Evolutionary conservation across 37 sponge, comb jelly and placozoan genomes (phyloP), one percentile per base, ranked within the genome.

Genomic region (Lycopodina hypogea): DNA sequence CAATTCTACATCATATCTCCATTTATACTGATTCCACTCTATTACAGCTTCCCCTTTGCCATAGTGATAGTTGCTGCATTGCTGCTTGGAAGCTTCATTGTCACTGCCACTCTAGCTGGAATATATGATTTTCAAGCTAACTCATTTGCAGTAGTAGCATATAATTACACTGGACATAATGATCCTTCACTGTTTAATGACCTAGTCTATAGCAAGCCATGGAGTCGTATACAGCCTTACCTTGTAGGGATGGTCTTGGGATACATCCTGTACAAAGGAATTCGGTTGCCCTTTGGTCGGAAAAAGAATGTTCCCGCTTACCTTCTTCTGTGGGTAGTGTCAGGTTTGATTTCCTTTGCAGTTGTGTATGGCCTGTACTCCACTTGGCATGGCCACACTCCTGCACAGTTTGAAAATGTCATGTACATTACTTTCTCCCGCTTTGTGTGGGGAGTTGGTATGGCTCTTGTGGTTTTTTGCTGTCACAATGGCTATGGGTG

Each of bases 401-500:
- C 68, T 50, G 62, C 61, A 29, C 40, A 34, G 19, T 79, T 86
- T 72, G 90, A 86, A 61, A 79, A 86, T 42, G 69, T 93, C 34
- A 42, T 58, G 34, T 95, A 95, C 64, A 21, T 78, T 42, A 84
- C 69, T 56, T 79, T 89, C 52, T 40, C 67, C 29, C 78, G 93
- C 28, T 52, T 79, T 74, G 78, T 72, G 24, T 96, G 91, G 91
- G 78, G 86, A 0, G n/a, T 93, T 57, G 83, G 83, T 28, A 30
- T 96, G 52, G 86, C 85, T 56, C 22, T 85, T 8, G 12, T 93
- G 6, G 83, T 91, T 15, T 88, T 76, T 56, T 77, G 66, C 61
- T 96, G 97, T 57, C 90, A 90, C 79, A 71, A 86, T 75, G 90
- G 89, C 0, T 86, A 88, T 83, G 97, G 92, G 19, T 82, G 97